Conservation (phyloP, 2,113 vertebrate species). For the Microcebus lehilahytsara region DNA sequence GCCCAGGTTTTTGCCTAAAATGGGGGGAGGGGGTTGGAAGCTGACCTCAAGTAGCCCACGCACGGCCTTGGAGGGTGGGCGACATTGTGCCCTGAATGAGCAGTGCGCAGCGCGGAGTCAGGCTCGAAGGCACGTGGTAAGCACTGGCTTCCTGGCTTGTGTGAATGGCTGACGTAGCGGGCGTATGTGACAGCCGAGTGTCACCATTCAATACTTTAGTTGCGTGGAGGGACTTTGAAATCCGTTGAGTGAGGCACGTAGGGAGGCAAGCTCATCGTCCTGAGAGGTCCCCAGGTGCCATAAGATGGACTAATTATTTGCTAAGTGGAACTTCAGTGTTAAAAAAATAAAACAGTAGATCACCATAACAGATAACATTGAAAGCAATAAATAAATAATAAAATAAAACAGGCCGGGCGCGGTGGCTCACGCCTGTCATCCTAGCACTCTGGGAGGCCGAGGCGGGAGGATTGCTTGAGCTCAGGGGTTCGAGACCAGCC, state of each 20-base stretch:
- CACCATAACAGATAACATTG: no score
- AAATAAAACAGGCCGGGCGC: not conserved
- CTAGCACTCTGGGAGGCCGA: no score
- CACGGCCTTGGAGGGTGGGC: not conserved
- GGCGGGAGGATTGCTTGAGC: no score
- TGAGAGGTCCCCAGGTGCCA: not conserved
- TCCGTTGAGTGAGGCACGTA: not conserved
- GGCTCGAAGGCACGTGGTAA: not conserved
- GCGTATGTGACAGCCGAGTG: not conserved
- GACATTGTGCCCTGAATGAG: not conserved
- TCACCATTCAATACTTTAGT: conserved; percentile 1
- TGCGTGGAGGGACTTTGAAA: not conserved
- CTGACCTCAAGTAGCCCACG: not conserved
- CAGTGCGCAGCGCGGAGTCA: not conserved
- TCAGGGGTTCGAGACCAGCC: no score
- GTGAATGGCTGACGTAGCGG: not conserved
- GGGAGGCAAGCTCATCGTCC: not conserved
- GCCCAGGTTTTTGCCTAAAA: not conserved
- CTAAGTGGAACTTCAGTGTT: not conserved
- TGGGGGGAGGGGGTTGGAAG: not conserved
- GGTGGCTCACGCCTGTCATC: no score
- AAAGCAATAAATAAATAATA: no score
- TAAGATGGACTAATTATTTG: not conserved
- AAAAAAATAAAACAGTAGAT: no score
- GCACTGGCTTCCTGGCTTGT: not conserved